Base-by-base conservation (phyloP, 2,888 invertebrate genomes). In the Acanthococcus lagerstroemiae region DNA sequence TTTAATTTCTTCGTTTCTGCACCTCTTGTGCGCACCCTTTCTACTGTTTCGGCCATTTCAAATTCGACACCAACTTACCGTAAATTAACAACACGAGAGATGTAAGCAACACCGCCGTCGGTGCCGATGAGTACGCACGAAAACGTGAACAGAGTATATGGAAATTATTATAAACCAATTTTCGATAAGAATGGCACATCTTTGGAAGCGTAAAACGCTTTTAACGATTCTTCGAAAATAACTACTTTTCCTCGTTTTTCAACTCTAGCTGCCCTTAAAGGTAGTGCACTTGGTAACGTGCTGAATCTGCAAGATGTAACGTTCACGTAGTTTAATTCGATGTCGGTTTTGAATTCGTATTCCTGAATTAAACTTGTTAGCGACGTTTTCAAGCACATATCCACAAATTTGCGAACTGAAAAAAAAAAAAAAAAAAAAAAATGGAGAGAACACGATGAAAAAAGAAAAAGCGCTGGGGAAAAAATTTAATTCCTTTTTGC, bases 171-270 rank as follows among this genome's bases (percentile, higher is more conserved):
- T 45, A 45, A 45, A 45, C 46, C 46, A 15, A 45, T 45, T 19
- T 45, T 45, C 46, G 46, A 45, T 45, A 45, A 45, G 19, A 57
- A 57, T 44, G 58, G 27, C 46, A 45, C 58, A 45, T 58, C 46
- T 58, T 46, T 46, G 19, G 46, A 45, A 25, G 48, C 26, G 46
- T 58, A 48, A 58, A 58, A 58, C 26, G 58, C 48, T 25, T 48
- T 58, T 25, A 58, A 45, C 48, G 58, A 58, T 26, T 58, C 58
- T 48, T 58, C 58, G 45, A 58, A 58, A 45, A 45, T 19, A 26
- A 58, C 45, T 17, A 48, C 26, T 58, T 58, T 58, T 25, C 58
- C 58, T 25, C 46, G 45, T 58, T 58, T 58, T 44, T 58, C 58
- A 9, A 58, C 26, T 48, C 46, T 58, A n/a, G 17, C 4, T 17